Evolutionary conservation across 2,797 vertebrate species (phyloP), one percentile per base, ranked within the genome.

Genomic region (Pempheris klunzingeri): DNA sequence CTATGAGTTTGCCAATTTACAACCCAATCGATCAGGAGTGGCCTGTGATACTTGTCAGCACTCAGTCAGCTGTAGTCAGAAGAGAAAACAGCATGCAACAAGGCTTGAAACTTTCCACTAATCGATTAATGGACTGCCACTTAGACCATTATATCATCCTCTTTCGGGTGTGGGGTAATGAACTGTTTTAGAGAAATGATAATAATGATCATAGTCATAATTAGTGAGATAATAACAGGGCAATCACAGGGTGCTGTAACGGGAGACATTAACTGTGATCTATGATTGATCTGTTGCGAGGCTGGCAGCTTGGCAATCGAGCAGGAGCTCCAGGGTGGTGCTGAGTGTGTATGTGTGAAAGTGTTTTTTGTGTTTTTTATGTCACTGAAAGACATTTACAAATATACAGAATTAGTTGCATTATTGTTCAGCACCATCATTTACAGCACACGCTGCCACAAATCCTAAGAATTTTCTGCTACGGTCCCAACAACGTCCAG

Each of bases 171-270:
- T 77, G 71, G 75, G 89, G 90, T 92, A 94, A 92, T 94, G 91
- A 92, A 88, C 88, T 90, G 88, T 90, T 92, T 92, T 92, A 81
- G 84, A 86, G 88, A 91, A 94, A 92, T 89, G 88, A 94, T 92
- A 92, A 92, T 92, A 91, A 93, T 91, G 88, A 91, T 90, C 81
- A 80, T 92, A 89, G 89, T 88, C 84, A 80, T 90, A 88, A 94
- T 92, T 88, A 90, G 90, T 71, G 88, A 78, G 81, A 89, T 92
- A 89, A 92, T 90, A 91, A 86, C 81, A 84, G 87, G 83, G 85
- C 84, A 85, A 88, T 84, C 86, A 82, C 71, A 69, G 80, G 82
- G 80, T 88, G 83, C 82, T 22, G 52, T 90, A 92, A 92, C 76
- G 70, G 86, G 89, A 93, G 86, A 86, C 88, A 87, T 91, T 92